Percentiles rank a stretch among this genome's conserved stretches.
Conservation (phyloP, 2,113 vertebrate genomes). For the Burhinus oedicnemus region DNA sequence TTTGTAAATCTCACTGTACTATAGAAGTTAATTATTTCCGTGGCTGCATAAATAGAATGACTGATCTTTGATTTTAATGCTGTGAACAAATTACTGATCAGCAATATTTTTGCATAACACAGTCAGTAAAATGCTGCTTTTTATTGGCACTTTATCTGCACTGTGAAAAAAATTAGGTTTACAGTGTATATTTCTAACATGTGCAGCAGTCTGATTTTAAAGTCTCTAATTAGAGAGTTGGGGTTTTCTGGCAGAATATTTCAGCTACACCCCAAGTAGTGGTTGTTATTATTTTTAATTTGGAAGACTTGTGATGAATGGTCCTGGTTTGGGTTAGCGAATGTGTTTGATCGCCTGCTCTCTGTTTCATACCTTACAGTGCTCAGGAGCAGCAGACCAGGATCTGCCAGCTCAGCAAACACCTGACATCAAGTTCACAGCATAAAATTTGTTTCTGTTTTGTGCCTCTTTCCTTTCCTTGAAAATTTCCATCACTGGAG, state of each 20-base stretch:
- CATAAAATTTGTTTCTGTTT: neutral
- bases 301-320: neutral
- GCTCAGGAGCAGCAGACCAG: neutral
- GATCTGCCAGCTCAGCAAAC: constrained; percentile 18
- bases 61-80: neutral
- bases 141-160: neutral
- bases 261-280: constrained; percentile 13
- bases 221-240: constrained; percentile 31
- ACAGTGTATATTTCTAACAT: neutral
- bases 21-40: neutral
- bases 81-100: neutral
- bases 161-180: neutral
- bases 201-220: neutral
- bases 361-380: neutral
- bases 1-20: neutral
- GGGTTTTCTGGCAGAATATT: constrained; percentile 21
- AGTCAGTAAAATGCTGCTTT: neutral
- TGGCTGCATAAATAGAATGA: neutral
- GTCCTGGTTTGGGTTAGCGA: neutral
- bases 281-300: neutral
- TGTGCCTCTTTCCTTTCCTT: neutral
- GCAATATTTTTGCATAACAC: neutral
- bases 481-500: neutral
- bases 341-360: neutral
- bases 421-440: neutral